Evolutionary conservation across 2,797 vertebrate species (phyloP).

Genomic region (Microctenopoma steveboyesi): DNA sequence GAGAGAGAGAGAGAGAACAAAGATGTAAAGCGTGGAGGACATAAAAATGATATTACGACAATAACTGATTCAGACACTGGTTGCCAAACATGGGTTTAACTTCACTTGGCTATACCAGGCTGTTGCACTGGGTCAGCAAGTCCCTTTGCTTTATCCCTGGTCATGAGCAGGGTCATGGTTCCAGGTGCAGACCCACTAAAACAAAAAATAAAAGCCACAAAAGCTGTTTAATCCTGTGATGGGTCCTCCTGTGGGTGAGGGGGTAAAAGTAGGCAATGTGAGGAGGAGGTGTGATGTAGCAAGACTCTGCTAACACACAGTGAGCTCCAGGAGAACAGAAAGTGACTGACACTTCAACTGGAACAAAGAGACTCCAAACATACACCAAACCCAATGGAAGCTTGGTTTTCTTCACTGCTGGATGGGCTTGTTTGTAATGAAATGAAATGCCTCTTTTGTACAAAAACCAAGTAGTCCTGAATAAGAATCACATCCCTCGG

Average conservation of each 20-base stretch:
- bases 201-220: conserved; percentile 23
- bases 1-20: conserved; percentile 21
- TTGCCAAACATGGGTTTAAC: conserved; percentile 6
- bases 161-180: neutral
- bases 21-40: neutral
- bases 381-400: conserved; percentile 11
- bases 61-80: neutral
- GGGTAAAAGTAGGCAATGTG: conserved; percentile 24
- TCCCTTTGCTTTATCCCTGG: conserved; percentile 19
- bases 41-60: neutral
- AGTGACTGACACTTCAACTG: conserved; percentile 16
- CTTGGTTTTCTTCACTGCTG: neutral
- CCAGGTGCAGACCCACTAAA: conserved; percentile 23
- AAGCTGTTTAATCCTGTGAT: conserved; percentile 23
- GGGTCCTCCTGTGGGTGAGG: conserved; percentile 6
- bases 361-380: conserved; percentile 16
- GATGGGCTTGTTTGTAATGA: neutral
- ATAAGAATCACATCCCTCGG: conserved; percentile 26
- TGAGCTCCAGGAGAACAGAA: conserved; percentile 36
- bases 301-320: conserved; percentile 41
- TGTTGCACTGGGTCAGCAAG: neutral
- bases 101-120: neutral
- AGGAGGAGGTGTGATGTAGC: conserved; percentile 50
- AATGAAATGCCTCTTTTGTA: conserved; percentile 16
- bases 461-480: conserved; percentile 14